Conservation (phyloP, 2,113 vertebrate species). For the Channa argus region DNA sequence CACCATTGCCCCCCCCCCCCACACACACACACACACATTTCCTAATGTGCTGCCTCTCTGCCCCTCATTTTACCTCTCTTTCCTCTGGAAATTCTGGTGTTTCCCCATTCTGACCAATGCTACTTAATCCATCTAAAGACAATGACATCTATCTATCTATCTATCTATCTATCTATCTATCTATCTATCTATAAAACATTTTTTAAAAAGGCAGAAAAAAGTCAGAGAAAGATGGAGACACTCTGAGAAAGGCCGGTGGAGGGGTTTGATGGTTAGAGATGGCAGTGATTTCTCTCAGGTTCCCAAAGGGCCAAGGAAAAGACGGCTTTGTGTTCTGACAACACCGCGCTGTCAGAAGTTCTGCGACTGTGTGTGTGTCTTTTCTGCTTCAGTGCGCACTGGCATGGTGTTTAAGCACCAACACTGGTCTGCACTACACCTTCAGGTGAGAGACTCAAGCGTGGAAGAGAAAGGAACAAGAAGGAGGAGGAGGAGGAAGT, state of each 20-base stretch:
- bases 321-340: conserved; percentile 83
- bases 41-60: conserved; percentile 37
- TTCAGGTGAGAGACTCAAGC: conserved; percentile 76
- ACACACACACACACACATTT: not conserved
- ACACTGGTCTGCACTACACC: conserved; percentile 64
- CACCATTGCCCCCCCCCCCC: conserved; percentile 37
- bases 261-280: conserved; percentile 75
- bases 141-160: conserved; percentile 10
- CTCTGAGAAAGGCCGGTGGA: conserved; percentile 36
- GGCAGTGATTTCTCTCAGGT: conserved; percentile 81
- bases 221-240: conserved; percentile 17
- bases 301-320: conserved; percentile 81
- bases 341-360: conserved; percentile 72
- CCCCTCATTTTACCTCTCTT: conserved; percentile 59
- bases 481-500: conserved; percentile 18
- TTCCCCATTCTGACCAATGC: conserved; percentile 1
- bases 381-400: conserved; percentile 76
- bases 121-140: conserved; percentile 15
- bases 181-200: not conserved
- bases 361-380: conserved; percentile 32
- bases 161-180: not conserved
- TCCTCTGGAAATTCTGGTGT: conserved; percentile 5
- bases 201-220: not conserved
- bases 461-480: conserved; percentile 47
- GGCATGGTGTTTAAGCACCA: conserved; percentile 79